Conservation (phyloP, 2,797 vertebrate species). For the Hozukius guyotensis region DNA sequence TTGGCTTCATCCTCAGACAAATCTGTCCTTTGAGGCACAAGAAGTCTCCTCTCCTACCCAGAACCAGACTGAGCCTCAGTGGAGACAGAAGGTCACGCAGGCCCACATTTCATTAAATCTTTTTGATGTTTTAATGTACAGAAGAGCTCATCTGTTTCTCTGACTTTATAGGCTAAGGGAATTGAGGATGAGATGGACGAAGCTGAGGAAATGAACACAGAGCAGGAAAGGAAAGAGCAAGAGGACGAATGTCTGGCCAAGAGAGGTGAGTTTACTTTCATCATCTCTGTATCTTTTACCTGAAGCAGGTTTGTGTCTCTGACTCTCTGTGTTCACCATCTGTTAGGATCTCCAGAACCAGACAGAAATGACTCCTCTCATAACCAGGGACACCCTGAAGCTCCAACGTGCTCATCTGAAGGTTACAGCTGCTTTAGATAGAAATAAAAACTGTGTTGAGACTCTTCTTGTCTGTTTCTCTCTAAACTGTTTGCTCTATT, state of each 20-base stretch:
- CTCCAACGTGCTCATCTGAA: slow-evolving; percentile 21
- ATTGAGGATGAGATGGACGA: slow-evolving; percentile 36
- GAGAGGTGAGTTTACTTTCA: slow-evolving; percentile 52
- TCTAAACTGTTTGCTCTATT: neutral
- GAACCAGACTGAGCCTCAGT: slow-evolving; percentile 56
- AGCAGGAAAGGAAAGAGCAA: slow-evolving; percentile 38
- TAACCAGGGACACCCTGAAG: slow-evolving; percentile 25
- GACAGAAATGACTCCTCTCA: slow-evolving; percentile 10
- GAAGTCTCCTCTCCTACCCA: slow-evolving; percentile 73
- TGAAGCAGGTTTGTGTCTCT: neutral
- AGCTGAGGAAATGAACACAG: slow-evolving; percentile 30
- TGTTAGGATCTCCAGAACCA: slow-evolving; percentile 41
- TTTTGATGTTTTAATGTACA: neutral
- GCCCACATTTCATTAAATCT: neutral
- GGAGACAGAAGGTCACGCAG: slow-evolving; percentile 74
- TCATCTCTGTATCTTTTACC: neutral
- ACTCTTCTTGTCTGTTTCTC: neutral
- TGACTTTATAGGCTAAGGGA: slow-evolving; percentile 23
- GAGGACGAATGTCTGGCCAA: slow-evolving; percentile 19
- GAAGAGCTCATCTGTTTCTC: neutral
- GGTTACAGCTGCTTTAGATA: slow-evolving; percentile 29
- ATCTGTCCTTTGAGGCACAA: slow-evolving; percentile 82
- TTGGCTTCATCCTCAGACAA: slow-evolving; percentile 66
- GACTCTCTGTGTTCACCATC: neutral
- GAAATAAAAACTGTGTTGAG: neutral